A percentile compares a stretch with the other conserved stretches of the same genome.
phyloP scores from a whole-genome alignment of 2,797 vertebrate genomes.

The Loris lydekkerianus region DNA sequence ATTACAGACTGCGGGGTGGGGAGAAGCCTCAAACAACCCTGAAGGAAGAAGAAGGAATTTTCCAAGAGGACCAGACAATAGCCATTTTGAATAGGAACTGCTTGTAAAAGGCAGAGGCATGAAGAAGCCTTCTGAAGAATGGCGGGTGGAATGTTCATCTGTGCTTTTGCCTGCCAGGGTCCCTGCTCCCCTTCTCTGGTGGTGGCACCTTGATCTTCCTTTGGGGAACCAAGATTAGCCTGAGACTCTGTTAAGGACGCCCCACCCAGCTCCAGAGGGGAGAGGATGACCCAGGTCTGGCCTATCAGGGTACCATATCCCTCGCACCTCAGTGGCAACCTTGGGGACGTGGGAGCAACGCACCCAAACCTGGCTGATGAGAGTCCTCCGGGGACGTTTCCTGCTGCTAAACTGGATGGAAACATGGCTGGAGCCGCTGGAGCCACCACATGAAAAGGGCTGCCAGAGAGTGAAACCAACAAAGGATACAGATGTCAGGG shows the following conservation, averaged over 20 bases:
- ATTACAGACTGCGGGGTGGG: background rate
- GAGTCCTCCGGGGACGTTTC: background rate
- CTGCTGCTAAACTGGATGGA: background rate
- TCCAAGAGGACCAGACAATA: background rate
- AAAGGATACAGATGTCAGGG: background rate
- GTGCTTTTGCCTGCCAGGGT: no score
- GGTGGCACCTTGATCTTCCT: background rate
- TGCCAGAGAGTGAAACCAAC: background rate
- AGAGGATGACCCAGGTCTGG: background rate
- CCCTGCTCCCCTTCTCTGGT: accelerated
- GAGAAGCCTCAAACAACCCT: background rate
- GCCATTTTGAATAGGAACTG: background rate
- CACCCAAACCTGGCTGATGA: background rate
- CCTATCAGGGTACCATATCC: background rate
- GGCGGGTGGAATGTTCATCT: accelerated
- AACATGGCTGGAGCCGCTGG: background rate
- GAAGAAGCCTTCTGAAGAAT: background rate
- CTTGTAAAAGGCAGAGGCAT: background rate
- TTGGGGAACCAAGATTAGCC: background rate
- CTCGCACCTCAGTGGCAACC: background rate
- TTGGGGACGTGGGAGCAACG: background rate
- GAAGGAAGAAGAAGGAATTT: background rate
- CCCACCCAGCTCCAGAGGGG: background rate
- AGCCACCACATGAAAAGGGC: background rate
- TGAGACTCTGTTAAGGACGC: background rate